Conservation (phyloP, 2,113 vertebrate species). For the Sciurus niger region DNA sequence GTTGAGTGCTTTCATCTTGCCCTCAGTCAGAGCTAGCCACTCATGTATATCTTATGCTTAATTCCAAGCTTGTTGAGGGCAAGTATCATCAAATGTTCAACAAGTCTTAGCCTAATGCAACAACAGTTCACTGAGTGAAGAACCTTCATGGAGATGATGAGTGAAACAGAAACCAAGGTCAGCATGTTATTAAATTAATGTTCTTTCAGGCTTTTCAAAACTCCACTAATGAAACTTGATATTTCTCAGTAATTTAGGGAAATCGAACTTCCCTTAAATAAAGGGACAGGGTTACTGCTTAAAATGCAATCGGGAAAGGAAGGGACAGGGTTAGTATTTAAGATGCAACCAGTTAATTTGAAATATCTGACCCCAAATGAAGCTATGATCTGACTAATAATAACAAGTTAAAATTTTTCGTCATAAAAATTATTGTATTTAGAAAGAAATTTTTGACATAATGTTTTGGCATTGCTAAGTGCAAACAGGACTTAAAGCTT, state of each 20-base stretch:
- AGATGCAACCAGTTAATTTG: background rate
- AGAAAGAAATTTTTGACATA: slow-evolving; percentile 54
- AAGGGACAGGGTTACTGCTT: too few relatives aligned
- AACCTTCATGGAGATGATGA: slow-evolving; percentile 23
- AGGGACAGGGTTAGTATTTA: background rate
- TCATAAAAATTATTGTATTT: slow-evolving; percentile 35
- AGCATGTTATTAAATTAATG: background rate
- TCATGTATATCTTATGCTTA: background rate
- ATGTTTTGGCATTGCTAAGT: slow-evolving; percentile 44
- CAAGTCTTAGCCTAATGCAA: background rate
- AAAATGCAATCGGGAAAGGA: background rate
- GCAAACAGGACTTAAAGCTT: slow-evolving; percentile 69
- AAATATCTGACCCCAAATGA: too few relatives aligned
- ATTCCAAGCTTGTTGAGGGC: slow-evolving; percentile 24
- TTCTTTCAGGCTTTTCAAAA: slow-evolving; percentile 48
- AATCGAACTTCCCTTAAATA: background rate
- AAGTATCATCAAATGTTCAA: background rate
- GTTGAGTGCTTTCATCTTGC: too few relatives aligned
- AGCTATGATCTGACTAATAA: background rate
- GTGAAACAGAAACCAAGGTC: background rate
- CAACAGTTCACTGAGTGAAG: slow-evolving; percentile 4
- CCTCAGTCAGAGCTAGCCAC: background rate
- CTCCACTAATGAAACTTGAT: slow-evolving; percentile 15
- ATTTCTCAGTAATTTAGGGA: slow-evolving; percentile 53
- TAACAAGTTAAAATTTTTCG: slow-evolving; percentile 1